These are phyloP conservation scores for Corvus moneduloides DNA, from an alignment of 2,113 vertebrate species.

Conservation along the genomic window DNA sequence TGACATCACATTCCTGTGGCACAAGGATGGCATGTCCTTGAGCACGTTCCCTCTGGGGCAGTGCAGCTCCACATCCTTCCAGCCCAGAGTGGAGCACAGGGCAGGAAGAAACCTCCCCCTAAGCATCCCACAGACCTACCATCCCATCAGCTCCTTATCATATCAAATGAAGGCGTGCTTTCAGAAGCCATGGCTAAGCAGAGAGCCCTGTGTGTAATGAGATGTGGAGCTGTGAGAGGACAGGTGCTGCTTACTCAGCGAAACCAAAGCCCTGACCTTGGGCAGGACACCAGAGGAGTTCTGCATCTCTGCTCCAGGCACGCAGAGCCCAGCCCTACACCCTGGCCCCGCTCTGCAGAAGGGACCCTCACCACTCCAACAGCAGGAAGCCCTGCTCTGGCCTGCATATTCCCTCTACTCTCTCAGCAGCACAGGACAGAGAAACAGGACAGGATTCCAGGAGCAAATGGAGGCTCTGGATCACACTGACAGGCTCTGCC, in stretches of 20 bases:
- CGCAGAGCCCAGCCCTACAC: background rate
- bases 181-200: background rate
- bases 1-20: background rate
- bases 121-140: background rate
- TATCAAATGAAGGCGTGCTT: constrained; percentile 14
- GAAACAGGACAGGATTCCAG: background rate
- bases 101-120: background rate
- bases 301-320: background rate
- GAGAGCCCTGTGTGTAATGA: background rate
- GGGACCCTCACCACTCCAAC: background rate
- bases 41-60: background rate
- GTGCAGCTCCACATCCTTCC: background rate
- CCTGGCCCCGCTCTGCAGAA: background rate
- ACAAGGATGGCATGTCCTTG: constrained; percentile 1
- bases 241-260: background rate
- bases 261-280: constrained; percentile 59
- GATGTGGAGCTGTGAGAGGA: background rate
- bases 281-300: background rate
- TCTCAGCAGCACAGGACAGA: background rate
- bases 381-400: background rate
- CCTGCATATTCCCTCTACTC: background rate
- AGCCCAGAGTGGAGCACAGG: background rate
- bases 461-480: background rate
- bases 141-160: background rate
- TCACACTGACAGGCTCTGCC: background rate